A percentile compares a stretch with the other conserved stretches of the same genome.
phyloP scores from a whole-genome alignment of 2,888 invertebrate genomes.

The Steinernema hermaphroditum region DNA sequence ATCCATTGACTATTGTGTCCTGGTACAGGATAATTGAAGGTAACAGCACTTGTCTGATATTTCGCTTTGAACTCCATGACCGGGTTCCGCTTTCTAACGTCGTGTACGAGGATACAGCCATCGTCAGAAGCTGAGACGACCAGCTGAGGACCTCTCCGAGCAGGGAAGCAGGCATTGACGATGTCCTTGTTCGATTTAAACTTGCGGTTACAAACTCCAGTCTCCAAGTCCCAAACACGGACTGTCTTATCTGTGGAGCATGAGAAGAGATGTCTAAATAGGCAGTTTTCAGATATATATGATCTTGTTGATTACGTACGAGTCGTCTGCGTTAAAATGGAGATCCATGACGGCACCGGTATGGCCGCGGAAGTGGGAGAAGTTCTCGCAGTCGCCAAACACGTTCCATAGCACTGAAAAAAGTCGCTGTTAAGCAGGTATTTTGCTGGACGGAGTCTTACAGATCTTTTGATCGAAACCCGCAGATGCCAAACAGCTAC shows the following conservation, averaged over 20 bases:
- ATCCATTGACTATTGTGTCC: too few relatives aligned
- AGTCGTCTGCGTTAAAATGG: conserved; percentile 68
- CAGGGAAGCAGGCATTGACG: conserved; percentile 73
- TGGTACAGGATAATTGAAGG: conserved; percentile 91
- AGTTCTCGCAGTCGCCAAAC: conserved; percentile 95
- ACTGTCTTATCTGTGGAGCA: conserved; percentile 92
- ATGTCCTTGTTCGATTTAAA: conserved; percentile 71
- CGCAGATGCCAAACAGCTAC: conserved; percentile 86
- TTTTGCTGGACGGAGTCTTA: too few relatives aligned
- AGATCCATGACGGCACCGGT: conserved; percentile 92
- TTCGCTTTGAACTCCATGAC: conserved; percentile 71
- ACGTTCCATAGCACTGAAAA: conserved; percentile 82
- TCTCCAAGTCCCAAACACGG: conserved; percentile 91
- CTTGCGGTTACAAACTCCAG: conserved; percentile 82
- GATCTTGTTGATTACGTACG: conserved; percentile 43
- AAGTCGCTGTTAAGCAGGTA: not conserved
- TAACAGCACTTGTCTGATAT: conserved; percentile 77
- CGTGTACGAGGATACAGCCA: conserved; percentile 83
- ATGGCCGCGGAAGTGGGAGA: conserved; percentile 88
- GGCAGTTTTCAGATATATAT: not conserved
- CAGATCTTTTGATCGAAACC: conserved; percentile 94
- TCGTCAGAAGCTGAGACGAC: conserved; percentile 94
- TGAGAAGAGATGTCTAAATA: conserved; percentile 76
- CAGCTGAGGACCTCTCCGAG: conserved; percentile 84
- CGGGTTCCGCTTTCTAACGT: conserved; percentile 83